Evolutionary conservation across 2,888 invertebrate species (phyloP).

Genomic region (Harpalus rubripes): DNA sequence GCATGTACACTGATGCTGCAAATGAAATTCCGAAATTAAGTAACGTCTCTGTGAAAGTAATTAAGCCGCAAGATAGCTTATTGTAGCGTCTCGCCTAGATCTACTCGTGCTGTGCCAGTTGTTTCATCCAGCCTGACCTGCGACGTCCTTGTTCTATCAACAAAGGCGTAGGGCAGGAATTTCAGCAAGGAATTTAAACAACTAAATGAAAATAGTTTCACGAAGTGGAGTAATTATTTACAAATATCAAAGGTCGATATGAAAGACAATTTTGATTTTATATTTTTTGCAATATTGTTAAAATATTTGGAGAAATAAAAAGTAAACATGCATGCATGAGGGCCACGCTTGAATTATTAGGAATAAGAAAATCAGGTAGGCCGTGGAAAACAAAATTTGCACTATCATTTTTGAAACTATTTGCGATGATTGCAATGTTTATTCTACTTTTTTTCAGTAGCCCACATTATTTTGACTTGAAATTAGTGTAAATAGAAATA

Average conservation of each 20-base stretch:
- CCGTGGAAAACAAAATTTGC: too few relatives aligned
- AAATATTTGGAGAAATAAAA: too few relatives aligned
- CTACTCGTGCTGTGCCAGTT: not conserved
- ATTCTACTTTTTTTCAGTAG: too few relatives aligned
- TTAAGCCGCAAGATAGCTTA: constrained; percentile 77
- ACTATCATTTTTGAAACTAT: too few relatives aligned
- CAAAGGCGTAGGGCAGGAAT: not conserved
- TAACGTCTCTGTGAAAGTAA: constrained; percentile 74
- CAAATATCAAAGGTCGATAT: not conserved
- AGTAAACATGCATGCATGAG: too few relatives aligned
- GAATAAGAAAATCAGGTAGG: too few relatives aligned
- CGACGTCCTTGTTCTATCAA: not conserved
- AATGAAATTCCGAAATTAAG: constrained; percentile 78
- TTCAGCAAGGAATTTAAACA: not conserved
- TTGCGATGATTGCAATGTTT: too few relatives aligned
- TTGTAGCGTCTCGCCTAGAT: constrained; percentile 72
- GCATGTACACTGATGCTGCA: constrained; percentile 73
- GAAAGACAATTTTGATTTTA: not conserved
- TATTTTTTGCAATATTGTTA: not conserved
- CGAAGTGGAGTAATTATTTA: not conserved
- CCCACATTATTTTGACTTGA: too few relatives aligned
- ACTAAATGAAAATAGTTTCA: not conserved
- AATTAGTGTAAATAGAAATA: too few relatives aligned
- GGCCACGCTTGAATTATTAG: too few relatives aligned
- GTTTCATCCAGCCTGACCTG: not conserved